These are phyloP conservation scores for Meganola albula DNA, from an alignment of 2,888 invertebrate species.

Conservation along the genomic window DNA sequence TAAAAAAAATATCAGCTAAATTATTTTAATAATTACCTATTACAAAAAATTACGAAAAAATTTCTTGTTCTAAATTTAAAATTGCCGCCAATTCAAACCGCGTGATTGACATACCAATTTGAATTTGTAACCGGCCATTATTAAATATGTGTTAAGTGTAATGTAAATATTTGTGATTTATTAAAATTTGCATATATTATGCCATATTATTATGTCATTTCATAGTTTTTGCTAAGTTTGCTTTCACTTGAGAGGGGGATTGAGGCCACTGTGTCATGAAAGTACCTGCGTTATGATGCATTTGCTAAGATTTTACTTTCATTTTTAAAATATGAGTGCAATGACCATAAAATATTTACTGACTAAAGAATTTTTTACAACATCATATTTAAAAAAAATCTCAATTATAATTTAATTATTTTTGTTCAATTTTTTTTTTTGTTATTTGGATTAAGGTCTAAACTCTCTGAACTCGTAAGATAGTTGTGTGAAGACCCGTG, in stretches of 20 bases:
- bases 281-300: slow-evolving; percentile 16
- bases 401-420: no score
- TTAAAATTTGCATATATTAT: slow-evolving; percentile 32
- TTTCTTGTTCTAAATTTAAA: neutral
- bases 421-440: no score
- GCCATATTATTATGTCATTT: slow-evolving; percentile 46
- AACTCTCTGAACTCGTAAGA: no score
- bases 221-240: slow-evolving; percentile 39
- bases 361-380: no score
- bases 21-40: no score
- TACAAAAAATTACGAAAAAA: no score
- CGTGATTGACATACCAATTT: neutral
- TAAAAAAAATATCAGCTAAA: neutral
- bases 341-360: no score
- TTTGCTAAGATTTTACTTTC: slow-evolving; percentile 22
- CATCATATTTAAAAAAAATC: no score
- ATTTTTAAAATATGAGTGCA: slow-evolving; percentile 6
- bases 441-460: no score
- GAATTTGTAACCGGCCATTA: neutral
- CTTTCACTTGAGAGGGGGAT: slow-evolving; percentile 47
- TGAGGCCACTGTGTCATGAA: slow-evolving; percentile 47
- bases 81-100: neutral
- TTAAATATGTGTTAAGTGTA: neutral
- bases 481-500: no score
- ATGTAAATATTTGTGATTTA: slow-evolving; percentile 8